Evolutionary conservation across 2,888 invertebrate genomes (phyloP).

Genomic region (Latrodectus hesperus): DNA sequence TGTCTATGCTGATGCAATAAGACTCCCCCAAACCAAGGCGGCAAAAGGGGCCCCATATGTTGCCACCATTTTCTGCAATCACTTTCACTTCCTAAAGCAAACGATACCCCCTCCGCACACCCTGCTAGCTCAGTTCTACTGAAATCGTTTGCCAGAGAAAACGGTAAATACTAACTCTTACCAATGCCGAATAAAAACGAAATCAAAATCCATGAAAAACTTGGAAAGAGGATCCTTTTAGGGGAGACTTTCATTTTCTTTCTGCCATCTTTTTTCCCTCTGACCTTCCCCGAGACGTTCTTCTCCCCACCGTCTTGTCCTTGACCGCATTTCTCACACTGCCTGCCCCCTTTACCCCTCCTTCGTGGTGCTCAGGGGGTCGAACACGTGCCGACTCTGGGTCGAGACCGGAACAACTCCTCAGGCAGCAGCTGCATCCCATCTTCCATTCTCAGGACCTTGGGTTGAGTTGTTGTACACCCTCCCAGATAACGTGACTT

Average conservation of each 20-base stretch:
- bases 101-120: slow-evolving; percentile 1
- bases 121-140: neutral
- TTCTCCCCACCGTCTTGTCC: slow-evolving; percentile 51
- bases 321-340: slow-evolving; percentile 67
- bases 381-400: slow-evolving; percentile 67
- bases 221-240: neutral
- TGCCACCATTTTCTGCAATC: slow-evolving; percentile 51
- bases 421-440: slow-evolving; percentile 39
- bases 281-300: slow-evolving; percentile 50
- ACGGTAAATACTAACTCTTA: slow-evolving; percentile 1
- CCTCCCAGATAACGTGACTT: slow-evolving; percentile 14
- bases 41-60: slow-evolving; percentile 7
- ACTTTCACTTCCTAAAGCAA: slow-evolving; percentile 61
- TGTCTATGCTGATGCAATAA: too few species aligned
- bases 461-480: slow-evolving; percentile 35
- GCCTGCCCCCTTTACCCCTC: neutral
- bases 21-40: neutral
- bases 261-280: slow-evolving; percentile 38
- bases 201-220: neutral
- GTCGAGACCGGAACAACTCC: slow-evolving; percentile 65
- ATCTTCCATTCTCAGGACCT: slow-evolving; percentile 67
- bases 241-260: slow-evolving; percentile 61
- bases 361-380: slow-evolving; percentile 23
- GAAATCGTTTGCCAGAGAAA: neutral
- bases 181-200: too few species aligned